Conservation (phyloP, 2,113 vertebrate genomes). For the Oxyruncus cristatus region DNA sequence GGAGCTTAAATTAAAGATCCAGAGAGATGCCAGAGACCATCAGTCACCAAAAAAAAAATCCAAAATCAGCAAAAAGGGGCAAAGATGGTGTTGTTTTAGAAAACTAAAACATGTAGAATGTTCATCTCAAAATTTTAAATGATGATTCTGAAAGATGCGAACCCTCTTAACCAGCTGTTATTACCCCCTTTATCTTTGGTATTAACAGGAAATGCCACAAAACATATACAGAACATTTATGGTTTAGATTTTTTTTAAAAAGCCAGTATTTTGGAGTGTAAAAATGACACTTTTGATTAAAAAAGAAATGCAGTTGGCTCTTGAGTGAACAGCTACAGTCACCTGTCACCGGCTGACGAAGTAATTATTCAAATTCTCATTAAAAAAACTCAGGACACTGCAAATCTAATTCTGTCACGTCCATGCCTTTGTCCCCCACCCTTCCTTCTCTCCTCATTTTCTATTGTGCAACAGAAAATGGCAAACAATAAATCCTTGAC, state of each 20-base stretch:
- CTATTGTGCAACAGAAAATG: conserved; percentile 23
- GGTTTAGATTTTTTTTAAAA: background rate
- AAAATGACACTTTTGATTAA: background rate
- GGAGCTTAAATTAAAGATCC: no score
- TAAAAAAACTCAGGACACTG: background rate
- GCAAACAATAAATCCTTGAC: conserved; percentile 34
- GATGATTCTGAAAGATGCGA: background rate
- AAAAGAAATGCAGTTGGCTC: background rate
- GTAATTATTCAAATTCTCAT: background rate
- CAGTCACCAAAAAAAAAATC: no score
- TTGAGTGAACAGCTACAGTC: background rate
- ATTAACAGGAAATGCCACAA: background rate
- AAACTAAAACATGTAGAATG: fast-evolving
- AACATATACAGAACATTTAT: background rate
- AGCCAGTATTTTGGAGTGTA: background rate
- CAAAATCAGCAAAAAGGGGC: no score
- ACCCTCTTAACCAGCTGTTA: background rate
- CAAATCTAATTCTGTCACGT: background rate
- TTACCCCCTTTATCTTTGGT: background rate
- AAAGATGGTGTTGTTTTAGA: background rate
- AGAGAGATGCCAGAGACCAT: no score
- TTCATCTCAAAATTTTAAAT: background rate
- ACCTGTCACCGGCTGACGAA: background rate
- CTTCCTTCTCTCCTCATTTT: background rate
- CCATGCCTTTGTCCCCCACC: background rate